phyloP scores from a whole-genome alignment of 2,113 vertebrate species.

The Erinaceus europaeus region DNA sequence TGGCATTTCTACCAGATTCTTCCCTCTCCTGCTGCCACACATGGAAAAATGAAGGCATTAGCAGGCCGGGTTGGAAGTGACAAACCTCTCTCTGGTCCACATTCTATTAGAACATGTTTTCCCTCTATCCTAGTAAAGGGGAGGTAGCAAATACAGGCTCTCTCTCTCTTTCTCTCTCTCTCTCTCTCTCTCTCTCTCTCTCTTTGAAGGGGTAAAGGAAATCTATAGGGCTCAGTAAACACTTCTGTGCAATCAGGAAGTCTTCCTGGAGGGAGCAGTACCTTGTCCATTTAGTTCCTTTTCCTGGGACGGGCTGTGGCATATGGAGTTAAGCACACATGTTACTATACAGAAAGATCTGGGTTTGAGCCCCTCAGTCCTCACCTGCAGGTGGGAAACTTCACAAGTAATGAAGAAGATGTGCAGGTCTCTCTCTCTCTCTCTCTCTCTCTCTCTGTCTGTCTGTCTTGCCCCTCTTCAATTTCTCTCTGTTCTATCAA shows the following conservation, averaged over 20 bases:
- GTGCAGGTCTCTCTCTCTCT: no score
- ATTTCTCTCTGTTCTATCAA: no score
- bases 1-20: not conserved
- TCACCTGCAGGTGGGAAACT: no score
- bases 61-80: not conserved
- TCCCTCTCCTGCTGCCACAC: not conserved
- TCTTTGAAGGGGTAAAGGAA: not conserved
- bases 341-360: no score
- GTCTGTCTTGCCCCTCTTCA: no score
- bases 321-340: no score
- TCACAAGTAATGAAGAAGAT: no score
- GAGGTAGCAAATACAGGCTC: not conserved
- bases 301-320: no score
- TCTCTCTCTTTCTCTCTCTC: no score
- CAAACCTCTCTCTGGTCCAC: not conserved
- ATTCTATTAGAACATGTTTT: not conserved
- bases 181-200: no score
- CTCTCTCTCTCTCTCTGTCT: no score
- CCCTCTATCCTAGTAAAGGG: not conserved
- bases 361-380: no score
- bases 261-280: not conserved
- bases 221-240: not conserved
- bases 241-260: not conserved
- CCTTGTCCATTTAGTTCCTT: not conserved
- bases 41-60: not conserved